Evolutionary conservation across 2,113 vertebrate species (phyloP).

Genomic region (Ahaetulla prasina): DNA sequence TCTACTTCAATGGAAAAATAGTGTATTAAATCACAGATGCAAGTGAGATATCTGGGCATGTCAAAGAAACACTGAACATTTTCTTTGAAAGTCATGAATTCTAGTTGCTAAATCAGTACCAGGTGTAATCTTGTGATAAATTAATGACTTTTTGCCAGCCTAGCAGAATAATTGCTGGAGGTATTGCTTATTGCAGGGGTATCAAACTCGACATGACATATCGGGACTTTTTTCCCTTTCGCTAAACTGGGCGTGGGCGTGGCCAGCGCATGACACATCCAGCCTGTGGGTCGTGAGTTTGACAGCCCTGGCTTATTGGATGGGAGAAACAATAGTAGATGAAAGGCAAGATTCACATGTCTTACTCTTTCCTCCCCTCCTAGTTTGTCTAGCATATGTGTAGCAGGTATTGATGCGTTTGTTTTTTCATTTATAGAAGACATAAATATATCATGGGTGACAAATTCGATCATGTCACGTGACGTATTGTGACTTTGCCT

Average conservation of each 20-base stretch:
- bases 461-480: no score
- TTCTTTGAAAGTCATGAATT: not conserved
- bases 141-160: not conserved
- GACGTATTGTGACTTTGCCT: no score
- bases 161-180: not conserved
- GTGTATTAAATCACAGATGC: not conserved
- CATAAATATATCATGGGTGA: no score
- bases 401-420: not conserved
- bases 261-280: no score
- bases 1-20: not conserved
- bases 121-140: not conserved
- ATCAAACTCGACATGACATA: no score
- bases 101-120: not conserved
- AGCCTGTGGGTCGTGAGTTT: no score
- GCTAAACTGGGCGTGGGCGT: no score
- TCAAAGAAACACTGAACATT: constrained; percentile 1
- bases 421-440: not conserved
- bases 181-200: not conserved
- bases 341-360: not conserved
- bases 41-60: not conserved
- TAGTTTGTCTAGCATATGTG: not conserved
- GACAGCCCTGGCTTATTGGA: not conserved
- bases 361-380: not conserved
- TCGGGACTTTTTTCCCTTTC: no score
- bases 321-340: not conserved